phyloP scores from a whole-genome alignment of 2,888 invertebrate genomes.

The Cephus pulcher region DNA sequence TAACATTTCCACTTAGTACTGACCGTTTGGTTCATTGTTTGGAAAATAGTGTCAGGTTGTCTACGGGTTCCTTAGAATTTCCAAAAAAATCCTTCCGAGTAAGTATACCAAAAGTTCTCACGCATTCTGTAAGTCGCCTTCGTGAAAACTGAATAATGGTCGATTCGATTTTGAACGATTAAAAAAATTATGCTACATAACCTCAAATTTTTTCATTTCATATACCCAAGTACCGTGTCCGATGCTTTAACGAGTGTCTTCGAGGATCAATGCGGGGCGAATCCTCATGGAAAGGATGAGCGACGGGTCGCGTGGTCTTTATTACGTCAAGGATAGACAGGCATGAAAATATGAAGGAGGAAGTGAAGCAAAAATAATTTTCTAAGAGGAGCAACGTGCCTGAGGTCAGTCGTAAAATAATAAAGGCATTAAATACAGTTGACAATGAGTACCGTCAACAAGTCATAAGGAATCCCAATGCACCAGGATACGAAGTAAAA shows the following conservation, averaged over 20 bases:
- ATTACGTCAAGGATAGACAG: not conserved
- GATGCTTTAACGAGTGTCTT: not conserved
- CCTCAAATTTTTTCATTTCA: no score
- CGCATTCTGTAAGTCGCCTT: no score
- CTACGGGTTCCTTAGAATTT: constrained; percentile 38
- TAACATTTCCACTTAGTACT: constrained; percentile 56
- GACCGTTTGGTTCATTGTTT: constrained; percentile 48
- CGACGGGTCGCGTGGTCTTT: constrained; percentile 6
- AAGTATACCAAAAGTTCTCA: no score
- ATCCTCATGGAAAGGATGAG: constrained; percentile 1
- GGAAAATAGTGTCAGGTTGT: constrained; percentile 54
- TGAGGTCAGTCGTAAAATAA: constrained; percentile 49
- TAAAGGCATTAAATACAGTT: constrained; percentile 55
- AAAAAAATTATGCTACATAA: no score
- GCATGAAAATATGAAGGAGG: no score
- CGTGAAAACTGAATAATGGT: no score
- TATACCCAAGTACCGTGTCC: not conserved
- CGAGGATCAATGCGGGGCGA: not conserved
- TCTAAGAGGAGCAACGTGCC: constrained; percentile 12
- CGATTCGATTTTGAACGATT: no score
- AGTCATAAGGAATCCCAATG: constrained; percentile 55
- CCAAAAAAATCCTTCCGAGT: no score
- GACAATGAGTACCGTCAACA: constrained; percentile 53
- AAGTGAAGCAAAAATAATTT: no score
- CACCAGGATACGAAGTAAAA: constrained; percentile 1